A percentile compares a stretch with the other conserved stretches of the same genome.
These are phyloP conservation scores for Phymorhynchus buccinoides DNA, from an alignment of 1,140 invertebrate species.

Conservation along the genomic window DNA sequence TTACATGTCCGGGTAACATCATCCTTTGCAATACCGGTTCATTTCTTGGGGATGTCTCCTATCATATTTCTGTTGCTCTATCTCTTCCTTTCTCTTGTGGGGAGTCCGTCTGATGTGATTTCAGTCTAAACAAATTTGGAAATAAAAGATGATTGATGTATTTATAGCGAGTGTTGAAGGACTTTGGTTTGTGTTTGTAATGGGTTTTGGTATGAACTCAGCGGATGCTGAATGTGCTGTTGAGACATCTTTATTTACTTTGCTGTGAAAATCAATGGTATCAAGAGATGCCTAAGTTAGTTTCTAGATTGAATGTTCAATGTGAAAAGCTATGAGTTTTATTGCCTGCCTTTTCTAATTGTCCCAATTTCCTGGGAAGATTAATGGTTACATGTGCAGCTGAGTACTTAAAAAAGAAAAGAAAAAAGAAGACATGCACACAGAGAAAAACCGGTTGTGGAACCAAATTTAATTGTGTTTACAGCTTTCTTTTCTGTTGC, in stretches of 20 bases:
- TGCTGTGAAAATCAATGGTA: too few relatives aligned
- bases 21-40: conserved; percentile 32
- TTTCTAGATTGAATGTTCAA: too few relatives aligned
- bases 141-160: conserved; percentile 40
- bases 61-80: conserved; percentile 1
- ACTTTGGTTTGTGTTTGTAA: neutral
- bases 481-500: too few relatives aligned
- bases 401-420: too few relatives aligned
- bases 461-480: too few relatives aligned
- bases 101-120: conserved; percentile 35
- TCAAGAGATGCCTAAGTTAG: too few relatives aligned
- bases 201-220: neutral
- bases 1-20: neutral
- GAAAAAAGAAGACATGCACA: too few relatives aligned
- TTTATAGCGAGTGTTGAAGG: neutral
- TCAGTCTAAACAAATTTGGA: conserved; percentile 31
- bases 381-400: too few relatives aligned
- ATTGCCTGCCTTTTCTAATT: too few relatives aligned
- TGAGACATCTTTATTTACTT: neutral
- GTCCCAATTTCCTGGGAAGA: too few relatives aligned
- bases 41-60: conserved; percentile 20
- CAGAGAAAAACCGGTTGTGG: too few relatives aligned
- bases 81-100: conserved; percentile 13
- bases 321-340: too few relatives aligned
- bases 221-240: neutral